These are phyloP conservation scores for Coelinius sp. DNA, from an alignment of 2,888 invertebrate genomes.

Conservation along the genomic window DNA sequence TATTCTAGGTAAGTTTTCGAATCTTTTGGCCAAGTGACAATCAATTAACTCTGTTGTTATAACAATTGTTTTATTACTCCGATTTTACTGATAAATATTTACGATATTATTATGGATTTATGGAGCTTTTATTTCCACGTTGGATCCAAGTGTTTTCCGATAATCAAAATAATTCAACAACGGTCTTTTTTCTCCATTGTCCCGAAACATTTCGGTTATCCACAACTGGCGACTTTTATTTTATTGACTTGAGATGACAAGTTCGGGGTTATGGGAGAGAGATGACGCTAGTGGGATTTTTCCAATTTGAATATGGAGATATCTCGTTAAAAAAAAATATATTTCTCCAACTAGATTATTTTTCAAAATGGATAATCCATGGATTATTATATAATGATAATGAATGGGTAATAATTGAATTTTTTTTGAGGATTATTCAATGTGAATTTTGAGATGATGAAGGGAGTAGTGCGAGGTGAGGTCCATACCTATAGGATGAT, in stretches of 20 bases:
- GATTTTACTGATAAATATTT: neutral
- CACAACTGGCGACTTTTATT: neutral
- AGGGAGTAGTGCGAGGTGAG: too few relatives aligned
- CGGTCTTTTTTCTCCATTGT: neutral
- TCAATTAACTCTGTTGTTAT: neutral
- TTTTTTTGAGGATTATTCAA: too few relatives aligned
- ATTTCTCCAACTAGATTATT: too few relatives aligned
- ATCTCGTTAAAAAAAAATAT: too few relatives aligned
- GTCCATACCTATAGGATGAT: neutral
- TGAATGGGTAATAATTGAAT: neutral
- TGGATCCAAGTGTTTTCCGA: constrained; percentile 7
- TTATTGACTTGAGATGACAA: neutral
- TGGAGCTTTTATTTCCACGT: neutral
- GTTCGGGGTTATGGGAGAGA: too few relatives aligned
- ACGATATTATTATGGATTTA: neutral
- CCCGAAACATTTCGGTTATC: neutral
- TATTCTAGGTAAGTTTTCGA: neutral
- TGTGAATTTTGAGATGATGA: too few relatives aligned
- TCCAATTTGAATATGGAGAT: too few relatives aligned
- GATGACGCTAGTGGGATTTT: too few relatives aligned
- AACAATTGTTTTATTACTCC: neutral
- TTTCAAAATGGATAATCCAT: too few relatives aligned
- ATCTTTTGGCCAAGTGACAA: neutral
- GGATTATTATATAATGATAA: too few relatives aligned
- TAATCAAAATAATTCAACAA: constrained; percentile 27